Percentiles rank a stretch among this genome's conserved stretches.
phyloP scores from a whole-genome alignment of 1,140 invertebrate species.

The Dysdera silvatica region DNA sequence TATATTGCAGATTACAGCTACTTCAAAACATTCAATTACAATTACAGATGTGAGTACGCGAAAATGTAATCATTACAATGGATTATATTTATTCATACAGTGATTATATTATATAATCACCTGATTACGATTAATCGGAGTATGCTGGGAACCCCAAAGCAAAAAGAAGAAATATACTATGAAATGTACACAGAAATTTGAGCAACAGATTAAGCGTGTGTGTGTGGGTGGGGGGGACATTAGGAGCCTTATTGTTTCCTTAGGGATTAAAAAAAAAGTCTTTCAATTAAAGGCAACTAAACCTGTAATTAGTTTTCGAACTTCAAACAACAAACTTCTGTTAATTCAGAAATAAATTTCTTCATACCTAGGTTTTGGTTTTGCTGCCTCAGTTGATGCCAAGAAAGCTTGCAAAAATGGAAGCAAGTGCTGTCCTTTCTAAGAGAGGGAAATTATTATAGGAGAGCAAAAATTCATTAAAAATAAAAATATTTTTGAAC shows the following conservation, averaged over 20 bases:
- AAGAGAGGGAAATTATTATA: neutral
- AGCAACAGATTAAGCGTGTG: neutral
- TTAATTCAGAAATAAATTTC: neutral
- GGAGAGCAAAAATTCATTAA: no score
- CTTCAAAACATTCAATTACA: no score
- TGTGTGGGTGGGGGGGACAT: neutral
- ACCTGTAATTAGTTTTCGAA: neutral
- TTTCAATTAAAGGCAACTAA: neutral
- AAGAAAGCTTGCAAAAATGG: slow-evolving; percentile 65
- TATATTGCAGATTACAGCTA: no score
- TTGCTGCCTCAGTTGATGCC: slow-evolving; percentile 51
- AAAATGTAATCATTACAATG: no score
- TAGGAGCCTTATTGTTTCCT: neutral
- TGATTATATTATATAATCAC: no score
- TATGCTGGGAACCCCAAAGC: no score
- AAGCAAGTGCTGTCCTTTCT: slow-evolving; percentile 75
- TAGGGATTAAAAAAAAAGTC: neutral
- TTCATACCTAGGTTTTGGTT: slow-evolving; percentile 40
- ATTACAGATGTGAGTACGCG: no score
- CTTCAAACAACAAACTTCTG: neutral
- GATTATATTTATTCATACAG: no score
- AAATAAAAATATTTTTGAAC: no score
- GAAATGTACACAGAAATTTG: neutral
- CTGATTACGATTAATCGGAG: no score
- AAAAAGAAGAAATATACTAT: no score